Evolutionary conservation across 2,888 invertebrate genomes (phyloP).

Genomic region (Diarsia rubi): DNA sequence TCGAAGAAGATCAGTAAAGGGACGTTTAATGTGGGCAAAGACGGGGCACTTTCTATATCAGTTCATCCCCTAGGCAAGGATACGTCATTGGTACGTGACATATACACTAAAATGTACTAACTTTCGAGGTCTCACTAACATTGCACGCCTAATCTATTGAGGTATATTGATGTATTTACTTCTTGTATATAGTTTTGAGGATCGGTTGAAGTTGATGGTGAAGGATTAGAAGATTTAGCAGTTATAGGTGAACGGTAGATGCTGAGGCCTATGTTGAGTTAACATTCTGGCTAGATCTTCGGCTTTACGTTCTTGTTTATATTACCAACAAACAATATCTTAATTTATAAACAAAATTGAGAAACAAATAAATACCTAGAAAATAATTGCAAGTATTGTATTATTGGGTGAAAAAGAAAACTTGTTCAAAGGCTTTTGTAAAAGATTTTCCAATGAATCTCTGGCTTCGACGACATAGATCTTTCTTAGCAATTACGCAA

Average conservation of each 20-base stretch:
- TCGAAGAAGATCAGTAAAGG: constrained; percentile 83
- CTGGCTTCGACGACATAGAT: background rate
- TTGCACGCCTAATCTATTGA: constrained; percentile 62
- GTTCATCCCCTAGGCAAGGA: constrained; percentile 80
- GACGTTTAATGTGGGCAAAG: constrained; percentile 84
- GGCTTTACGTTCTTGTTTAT: background rate
- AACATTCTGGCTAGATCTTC: background rate
- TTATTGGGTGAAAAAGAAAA: background rate
- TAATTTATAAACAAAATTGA: background rate
- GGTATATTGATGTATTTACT: constrained; percentile 38
- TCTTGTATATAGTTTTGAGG: constrained; percentile 37
- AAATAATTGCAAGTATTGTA: background rate
- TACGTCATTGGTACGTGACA: constrained; percentile 82
- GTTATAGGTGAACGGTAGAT: background rate
- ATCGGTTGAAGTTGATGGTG: constrained; percentile 15
- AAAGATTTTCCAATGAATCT: background rate
- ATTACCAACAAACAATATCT: background rate
- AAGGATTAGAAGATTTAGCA: constrained; percentile 20
- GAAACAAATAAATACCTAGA: background rate
- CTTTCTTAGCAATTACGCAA: background rate
- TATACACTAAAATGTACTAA: constrained; percentile 70
- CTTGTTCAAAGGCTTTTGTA: background rate
- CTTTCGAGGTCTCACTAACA: constrained; percentile 71
- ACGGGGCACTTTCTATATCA: constrained; percentile 86
- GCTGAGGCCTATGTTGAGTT: too few relatives aligned